Evolutionary conservation across 2,888 invertebrate species (phyloP).

Genomic region (Euplagia quadripunctaria): DNA sequence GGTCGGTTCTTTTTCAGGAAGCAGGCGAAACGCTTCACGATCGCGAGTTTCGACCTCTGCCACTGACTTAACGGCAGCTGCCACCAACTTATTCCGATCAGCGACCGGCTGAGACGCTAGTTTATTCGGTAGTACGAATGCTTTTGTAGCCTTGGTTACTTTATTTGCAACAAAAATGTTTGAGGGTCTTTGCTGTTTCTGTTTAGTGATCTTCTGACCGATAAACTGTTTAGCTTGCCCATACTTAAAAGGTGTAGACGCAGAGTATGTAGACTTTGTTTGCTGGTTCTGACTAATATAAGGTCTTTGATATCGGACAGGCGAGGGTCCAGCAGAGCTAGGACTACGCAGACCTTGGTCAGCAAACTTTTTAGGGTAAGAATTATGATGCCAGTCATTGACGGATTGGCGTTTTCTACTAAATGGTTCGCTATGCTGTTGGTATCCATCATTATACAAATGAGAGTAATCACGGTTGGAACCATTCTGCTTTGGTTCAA

Average conservation of each 20-base stretch:
- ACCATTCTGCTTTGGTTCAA: conserved; percentile 38
- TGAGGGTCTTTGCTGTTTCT: conserved; percentile 26
- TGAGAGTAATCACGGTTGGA: conserved; percentile 54
- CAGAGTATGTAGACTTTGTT: conserved; percentile 12
- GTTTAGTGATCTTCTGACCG: conserved; percentile 43
- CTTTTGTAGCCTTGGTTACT: conserved; percentile 56
- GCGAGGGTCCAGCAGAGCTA: conserved; percentile 23
- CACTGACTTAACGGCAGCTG: conserved; percentile 33
- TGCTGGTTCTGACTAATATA: conserved; percentile 16
- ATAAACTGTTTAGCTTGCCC: conserved; percentile 42
- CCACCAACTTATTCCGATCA: conserved; percentile 51
- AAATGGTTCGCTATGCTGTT: conserved; percentile 40
- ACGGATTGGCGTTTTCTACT: conserved; percentile 60
- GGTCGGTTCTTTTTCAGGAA: conserved; percentile 59
- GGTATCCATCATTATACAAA: conserved; percentile 57
- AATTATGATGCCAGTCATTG: conserved; percentile 55
- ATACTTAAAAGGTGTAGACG: conserved; percentile 32
- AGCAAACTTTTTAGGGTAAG: conserved; percentile 58
- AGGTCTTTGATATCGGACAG: conserved; percentile 30
- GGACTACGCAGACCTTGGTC: conserved; percentile 31
- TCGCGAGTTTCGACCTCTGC: conserved; percentile 14
- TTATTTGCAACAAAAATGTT: conserved; percentile 59
- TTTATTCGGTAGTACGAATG: conserved; percentile 50
- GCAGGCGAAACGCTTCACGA: conserved; percentile 46
- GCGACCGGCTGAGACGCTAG: conserved; percentile 44